Percentiles rank a stretch among this genome's conserved stretches.
These are phyloP conservation scores for Hylyphantes graminicola DNA, from an alignment of 1,140 invertebrate genomes.

Conservation along the genomic window DNA sequence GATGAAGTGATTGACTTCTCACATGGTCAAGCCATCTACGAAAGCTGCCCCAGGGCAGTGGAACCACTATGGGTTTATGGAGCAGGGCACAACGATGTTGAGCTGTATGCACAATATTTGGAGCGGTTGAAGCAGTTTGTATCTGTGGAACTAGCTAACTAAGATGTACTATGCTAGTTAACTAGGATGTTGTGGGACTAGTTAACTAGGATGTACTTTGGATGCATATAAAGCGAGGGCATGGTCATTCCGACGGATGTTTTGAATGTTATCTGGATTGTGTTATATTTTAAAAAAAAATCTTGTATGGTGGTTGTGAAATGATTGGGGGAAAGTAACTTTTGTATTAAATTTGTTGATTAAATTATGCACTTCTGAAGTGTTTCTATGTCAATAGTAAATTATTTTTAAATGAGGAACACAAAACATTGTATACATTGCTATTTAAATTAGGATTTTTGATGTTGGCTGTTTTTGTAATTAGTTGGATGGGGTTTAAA, in stretches of 20 bases:
- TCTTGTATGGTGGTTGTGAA: too few species aligned
- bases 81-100: constrained; percentile 98
- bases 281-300: too few species aligned
- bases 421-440: too few species aligned
- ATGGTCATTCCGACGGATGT: too few species aligned
- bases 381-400: constrained; percentile 22
- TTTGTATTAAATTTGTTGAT: too few species aligned
- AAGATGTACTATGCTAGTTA: not conserved
- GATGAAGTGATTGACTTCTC: constrained; percentile 99
- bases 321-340: too few species aligned
- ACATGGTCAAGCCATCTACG: constrained; percentile 97
- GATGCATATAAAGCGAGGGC: too few species aligned
- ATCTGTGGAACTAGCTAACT: constrained; percentile 82
- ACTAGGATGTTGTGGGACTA: too few species aligned
- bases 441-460: not conserved
- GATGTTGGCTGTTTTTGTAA: not conserved
- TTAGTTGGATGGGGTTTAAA: not conserved
- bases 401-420: too few species aligned
- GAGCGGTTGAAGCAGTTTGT: constrained; percentile 98
- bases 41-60: constrained; percentile 94
- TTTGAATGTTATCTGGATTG: too few species aligned
- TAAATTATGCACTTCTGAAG: not conserved
- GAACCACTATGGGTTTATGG: constrained; percentile 98
- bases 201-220: too few species aligned
- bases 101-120: constrained; percentile 95